A percentile compares a stretch with the other conserved stretches of the same genome.
Evolutionary conservation across 2,888 invertebrate species (phyloP).

Genomic region (Limnephilus marmoratus): DNA sequence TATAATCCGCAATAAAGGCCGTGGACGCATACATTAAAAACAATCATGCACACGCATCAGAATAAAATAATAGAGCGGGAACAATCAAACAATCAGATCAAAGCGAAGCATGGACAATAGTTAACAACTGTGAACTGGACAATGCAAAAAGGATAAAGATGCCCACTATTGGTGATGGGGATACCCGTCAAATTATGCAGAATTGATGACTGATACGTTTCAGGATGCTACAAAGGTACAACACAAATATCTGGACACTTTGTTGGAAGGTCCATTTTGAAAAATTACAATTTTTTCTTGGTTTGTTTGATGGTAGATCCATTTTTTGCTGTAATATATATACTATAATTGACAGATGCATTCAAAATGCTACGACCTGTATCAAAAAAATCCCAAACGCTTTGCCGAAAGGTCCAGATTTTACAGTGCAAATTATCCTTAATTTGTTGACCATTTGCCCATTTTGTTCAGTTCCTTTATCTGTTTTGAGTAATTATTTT

Average conservation of each 20-base stretch:
- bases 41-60: background rate
- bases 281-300: background rate
- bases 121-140: background rate
- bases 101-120: background rate
- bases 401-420: too few species aligned
- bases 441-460: too few species aligned
- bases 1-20: background rate
- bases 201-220: background rate
- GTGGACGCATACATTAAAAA: background rate
- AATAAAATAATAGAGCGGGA: constrained; percentile 10
- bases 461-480: background rate
- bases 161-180: background rate
- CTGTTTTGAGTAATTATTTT: too few species aligned
- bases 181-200: background rate
- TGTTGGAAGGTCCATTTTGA: background rate
- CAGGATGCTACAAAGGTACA: background rate
- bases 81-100: background rate
- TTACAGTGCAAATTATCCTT: too few species aligned
- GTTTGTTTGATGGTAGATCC: background rate
- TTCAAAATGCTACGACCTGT: too few species aligned
- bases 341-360: too few species aligned
- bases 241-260: background rate
- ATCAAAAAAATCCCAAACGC: too few species aligned
- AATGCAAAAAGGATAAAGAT: background rate
- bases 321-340: too few species aligned